phyloP scores from a whole-genome alignment of 2,888 invertebrate species.

The Opisthograptis luteolata region DNA sequence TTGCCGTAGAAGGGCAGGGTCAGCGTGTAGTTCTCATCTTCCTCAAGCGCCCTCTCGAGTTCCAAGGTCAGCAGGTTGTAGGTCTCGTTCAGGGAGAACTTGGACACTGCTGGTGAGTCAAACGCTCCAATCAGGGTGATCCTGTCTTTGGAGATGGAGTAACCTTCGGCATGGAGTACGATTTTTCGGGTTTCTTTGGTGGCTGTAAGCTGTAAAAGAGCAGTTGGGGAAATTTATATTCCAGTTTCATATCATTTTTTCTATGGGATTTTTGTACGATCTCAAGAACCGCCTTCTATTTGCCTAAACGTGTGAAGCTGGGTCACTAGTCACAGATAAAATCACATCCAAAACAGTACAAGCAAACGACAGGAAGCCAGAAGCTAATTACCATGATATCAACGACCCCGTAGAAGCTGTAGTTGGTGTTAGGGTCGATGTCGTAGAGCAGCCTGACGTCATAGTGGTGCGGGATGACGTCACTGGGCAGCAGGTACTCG shows the following conservation, averaged over 20 bases:
- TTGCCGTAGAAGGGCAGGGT: slow-evolving; percentile 85
- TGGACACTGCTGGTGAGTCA: slow-evolving; percentile 42
- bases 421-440: slow-evolving; percentile 73
- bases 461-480: slow-evolving; percentile 79
- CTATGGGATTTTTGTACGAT: too few species aligned
- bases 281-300: too few species aligned
- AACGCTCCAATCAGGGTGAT: slow-evolving; percentile 44
- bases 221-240: too few species aligned
- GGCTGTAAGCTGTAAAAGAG: slow-evolving; percentile 79
- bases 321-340: too few species aligned
- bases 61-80: slow-evolving; percentile 86
- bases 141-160: slow-evolving; percentile 75
- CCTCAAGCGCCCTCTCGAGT: slow-evolving; percentile 72
- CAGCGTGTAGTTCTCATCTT: slow-evolving; percentile 78
- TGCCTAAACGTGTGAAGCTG: too few species aligned
- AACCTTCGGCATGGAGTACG: slow-evolving; percentile 86
- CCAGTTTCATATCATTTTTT: too few species aligned
- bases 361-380: too few species aligned
- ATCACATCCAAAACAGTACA: too few species aligned
- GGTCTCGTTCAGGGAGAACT: slow-evolving; percentile 68
- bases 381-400: slow-evolving; percentile 85
- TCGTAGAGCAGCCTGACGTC: slow-evolving; percentile 65
- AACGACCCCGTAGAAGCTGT: slow-evolving; percentile 82
- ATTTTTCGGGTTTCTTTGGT: slow-evolving; percentile 83
- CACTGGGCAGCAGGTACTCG: slow-evolving; percentile 80